Evolutionary conservation across 1,140 invertebrate species (phyloP).

Genomic region (Drosophila tropicalis): DNA sequence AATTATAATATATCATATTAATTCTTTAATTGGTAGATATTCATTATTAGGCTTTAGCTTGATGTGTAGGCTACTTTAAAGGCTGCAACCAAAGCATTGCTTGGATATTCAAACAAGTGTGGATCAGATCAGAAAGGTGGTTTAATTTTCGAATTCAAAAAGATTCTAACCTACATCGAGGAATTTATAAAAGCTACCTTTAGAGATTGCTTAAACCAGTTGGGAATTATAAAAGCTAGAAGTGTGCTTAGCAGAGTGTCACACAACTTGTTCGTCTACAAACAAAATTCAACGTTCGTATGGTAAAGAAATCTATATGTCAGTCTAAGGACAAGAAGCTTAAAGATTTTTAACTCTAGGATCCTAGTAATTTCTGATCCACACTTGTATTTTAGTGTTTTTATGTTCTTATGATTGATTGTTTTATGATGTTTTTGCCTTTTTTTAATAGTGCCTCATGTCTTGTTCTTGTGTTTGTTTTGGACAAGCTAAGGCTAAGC

Average conservation of each 20-base stretch:
- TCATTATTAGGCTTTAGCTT: constrained; percentile 20
- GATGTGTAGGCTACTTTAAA: constrained; percentile 24
- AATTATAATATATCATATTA: neutral
- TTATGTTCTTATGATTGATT: constrained; percentile 31
- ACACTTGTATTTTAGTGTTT: constrained; percentile 26
- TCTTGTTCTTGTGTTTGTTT: constrained; percentile 23
- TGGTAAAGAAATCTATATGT: too few relatives aligned
- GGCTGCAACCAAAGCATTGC: constrained; percentile 74
- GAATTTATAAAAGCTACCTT: too few relatives aligned
- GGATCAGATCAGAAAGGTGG: constrained; percentile 21
- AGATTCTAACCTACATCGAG: too few relatives aligned
- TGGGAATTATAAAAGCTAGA: neutral
- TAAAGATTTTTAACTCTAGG: too few relatives aligned
- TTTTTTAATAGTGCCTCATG: neutral
- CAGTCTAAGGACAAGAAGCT: too few relatives aligned
- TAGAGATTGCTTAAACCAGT: too few relatives aligned
- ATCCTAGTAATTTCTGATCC: neutral
- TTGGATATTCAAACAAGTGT: constrained; percentile 27
- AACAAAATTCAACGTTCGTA: too few relatives aligned
- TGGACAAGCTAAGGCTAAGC: constrained; percentile 64
- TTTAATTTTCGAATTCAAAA: too few relatives aligned
- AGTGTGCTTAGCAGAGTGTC: too few relatives aligned
- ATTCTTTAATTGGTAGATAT: constrained; percentile 7
- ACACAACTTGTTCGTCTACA: too few relatives aligned
- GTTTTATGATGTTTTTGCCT: neutral